A percentile compares a stretch with the other conserved stretches of the same genome.
Conservation (phyloP, 2,888 invertebrate genomes). For the Lingula anatina region DNA sequence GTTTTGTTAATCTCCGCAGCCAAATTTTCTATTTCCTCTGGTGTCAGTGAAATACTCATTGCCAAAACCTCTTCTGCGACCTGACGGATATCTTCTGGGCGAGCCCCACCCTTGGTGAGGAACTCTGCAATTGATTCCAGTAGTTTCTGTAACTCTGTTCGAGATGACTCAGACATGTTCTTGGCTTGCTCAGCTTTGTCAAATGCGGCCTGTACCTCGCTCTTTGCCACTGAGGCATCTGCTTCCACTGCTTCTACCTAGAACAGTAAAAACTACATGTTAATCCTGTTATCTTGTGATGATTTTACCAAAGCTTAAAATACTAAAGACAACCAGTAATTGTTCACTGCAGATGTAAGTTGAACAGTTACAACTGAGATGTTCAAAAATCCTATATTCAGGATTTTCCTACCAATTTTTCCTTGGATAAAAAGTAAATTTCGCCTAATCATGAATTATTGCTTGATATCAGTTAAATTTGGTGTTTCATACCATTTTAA, state of each 20-base stretch:
- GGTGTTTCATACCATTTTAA: too few species aligned
- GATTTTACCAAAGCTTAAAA: too few species aligned
- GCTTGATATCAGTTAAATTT: too few species aligned
- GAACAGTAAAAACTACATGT: too few species aligned
- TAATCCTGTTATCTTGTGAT: too few species aligned
- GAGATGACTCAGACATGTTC: conserved; percentile 63
- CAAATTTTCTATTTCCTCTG: conserved; percentile 57
- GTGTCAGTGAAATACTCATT: conserved; percentile 78
- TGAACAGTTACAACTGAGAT: too few species aligned
- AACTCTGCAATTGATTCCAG: conserved; percentile 66
- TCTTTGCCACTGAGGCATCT: conserved; percentile 69
- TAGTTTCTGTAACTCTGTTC: conserved; percentile 63
- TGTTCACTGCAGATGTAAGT: too few species aligned
- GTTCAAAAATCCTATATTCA: too few species aligned
- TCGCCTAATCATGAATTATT: too few species aligned
- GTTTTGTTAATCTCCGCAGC: conserved; percentile 65
- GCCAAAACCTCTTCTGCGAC: conserved; percentile 61
- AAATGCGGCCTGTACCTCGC: conserved; percentile 67
- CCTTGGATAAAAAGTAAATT: too few species aligned
- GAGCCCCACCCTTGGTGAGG: conserved; percentile 64
- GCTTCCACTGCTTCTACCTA: conserved; percentile 71
- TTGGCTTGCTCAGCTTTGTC: conserved; percentile 65
- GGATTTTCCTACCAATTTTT: too few species aligned
- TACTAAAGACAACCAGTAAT: too few species aligned
- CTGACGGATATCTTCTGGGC: conserved; percentile 60